Evolutionary conservation across 30 jellyfish, hydroid and myxozoan species (phyloP).

Genomic region (Sanderia malayensis): DNA sequence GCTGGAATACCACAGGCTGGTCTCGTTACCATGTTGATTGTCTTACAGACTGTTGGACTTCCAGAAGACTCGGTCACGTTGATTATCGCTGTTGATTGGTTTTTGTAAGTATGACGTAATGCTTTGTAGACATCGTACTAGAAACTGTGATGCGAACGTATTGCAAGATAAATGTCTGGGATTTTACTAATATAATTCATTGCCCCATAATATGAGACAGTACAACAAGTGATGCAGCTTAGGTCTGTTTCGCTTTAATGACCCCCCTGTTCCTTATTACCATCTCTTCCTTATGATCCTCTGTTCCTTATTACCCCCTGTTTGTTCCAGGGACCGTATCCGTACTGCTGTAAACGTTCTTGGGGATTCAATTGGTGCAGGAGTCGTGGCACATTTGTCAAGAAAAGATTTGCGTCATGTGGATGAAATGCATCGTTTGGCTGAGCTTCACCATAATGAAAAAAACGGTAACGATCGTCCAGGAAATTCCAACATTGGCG

Average conservation of each 20-base stretch:
- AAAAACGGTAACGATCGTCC: no score
- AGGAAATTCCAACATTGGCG: no score
- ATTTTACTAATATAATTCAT: background rate
- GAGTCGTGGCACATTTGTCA: constrained; percentile 80
- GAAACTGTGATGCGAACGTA: background rate
- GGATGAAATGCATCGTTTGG: no score
- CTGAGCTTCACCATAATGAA: no score
- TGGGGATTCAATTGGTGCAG: constrained; percentile 99
- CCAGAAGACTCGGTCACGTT: constrained; percentile 90
- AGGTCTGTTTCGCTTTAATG: background rate
- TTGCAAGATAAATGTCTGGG: background rate
- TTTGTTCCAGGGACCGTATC: constrained; percentile 63
- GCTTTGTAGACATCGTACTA: background rate
- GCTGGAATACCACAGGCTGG: constrained; percentile 99
- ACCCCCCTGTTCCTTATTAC: background rate
- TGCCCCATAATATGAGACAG: background rate
- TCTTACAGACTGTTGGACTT: constrained; percentile 91
- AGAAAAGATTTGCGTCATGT: constrained; percentile 50
- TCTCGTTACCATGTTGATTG: constrained; percentile 95
- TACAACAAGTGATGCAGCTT: background rate
- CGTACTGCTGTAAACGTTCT: constrained; percentile 92
- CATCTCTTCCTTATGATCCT: background rate
- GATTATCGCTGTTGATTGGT: constrained; percentile 97
- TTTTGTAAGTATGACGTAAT: constrained; percentile 56
- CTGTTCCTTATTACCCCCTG: background rate